These are phyloP conservation scores for Petrolisthes manimaculis DNA, from an alignment of 2,888 invertebrate species.

Conservation along the genomic window DNA sequence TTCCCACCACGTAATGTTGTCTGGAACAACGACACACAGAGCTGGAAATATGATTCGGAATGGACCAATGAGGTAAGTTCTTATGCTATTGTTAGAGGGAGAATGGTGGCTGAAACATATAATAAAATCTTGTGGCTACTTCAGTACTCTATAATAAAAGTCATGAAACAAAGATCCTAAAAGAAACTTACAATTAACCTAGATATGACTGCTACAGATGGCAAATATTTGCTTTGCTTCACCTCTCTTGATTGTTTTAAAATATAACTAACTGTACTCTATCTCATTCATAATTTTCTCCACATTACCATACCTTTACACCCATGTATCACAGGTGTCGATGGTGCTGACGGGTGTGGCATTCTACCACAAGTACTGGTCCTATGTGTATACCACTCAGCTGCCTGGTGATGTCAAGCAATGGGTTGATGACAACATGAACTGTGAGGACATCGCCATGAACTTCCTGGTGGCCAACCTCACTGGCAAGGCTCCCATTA, in stretches of 20 bases:
- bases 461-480: slow-evolving; percentile 94
- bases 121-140: too few species aligned
- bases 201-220: too few species aligned
- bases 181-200: background rate
- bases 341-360: slow-evolving; percentile 97
- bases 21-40: slow-evolving; percentile 87
- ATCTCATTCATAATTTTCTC: background rate
- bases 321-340: slow-evolving; percentile 75
- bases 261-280: background rate
- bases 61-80: slow-evolving; percentile 86
- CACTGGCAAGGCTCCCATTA: slow-evolving; percentile 93
- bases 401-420: slow-evolving; percentile 87
- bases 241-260: background rate
- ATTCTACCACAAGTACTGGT: slow-evolving; percentile 97
- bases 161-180: background rate
- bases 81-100: too few species aligned
- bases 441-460: slow-evolving; percentile 98
- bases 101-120: too few species aligned
- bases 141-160: too few species aligned
- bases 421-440: slow-evolving; percentile 96
- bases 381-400: slow-evolving; percentile 84
- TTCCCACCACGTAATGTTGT: slow-evolving; percentile 95
- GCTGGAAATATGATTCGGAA: slow-evolving; percentile 96
- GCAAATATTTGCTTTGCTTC: background rate
- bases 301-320: background rate